phyloP scores from a whole-genome alignment of 2,888 invertebrate species.

The Minunthozetes semirufus region DNA sequence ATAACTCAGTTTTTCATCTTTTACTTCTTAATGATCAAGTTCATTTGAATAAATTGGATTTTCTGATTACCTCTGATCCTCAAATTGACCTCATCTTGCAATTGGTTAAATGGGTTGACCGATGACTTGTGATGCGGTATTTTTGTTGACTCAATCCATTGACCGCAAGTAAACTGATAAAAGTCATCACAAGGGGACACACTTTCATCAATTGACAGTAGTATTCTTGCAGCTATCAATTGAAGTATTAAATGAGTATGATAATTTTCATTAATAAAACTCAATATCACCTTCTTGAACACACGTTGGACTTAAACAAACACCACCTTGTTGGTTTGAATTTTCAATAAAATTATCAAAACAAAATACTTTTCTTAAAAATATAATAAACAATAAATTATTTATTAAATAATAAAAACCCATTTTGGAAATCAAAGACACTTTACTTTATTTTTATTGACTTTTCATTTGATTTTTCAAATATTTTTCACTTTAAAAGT shows the following conservation, averaged over 20 bases:
- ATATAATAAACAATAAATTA: too few relatives aligned
- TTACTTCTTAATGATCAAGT: background rate
- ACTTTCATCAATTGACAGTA: conserved; percentile 62
- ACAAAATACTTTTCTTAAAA: too few relatives aligned
- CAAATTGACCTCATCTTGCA: background rate
- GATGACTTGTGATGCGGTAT: background rate
- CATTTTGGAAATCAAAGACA: too few relatives aligned
- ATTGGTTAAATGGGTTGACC: background rate
- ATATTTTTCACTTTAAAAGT: too few relatives aligned
- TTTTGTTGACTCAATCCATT: conserved; percentile 54
- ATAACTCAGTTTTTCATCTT: conserved; percentile 35
- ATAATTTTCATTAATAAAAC: background rate
- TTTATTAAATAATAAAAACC: too few relatives aligned
- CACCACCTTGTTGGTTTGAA: too few relatives aligned
- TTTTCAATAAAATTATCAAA: too few relatives aligned
- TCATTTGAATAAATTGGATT: background rate
- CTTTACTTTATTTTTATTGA: too few relatives aligned
- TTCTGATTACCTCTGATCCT: background rate
- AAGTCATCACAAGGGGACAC: conserved; percentile 75
- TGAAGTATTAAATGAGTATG: background rate
- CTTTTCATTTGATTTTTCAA: too few relatives aligned
- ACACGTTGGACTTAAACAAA: background rate
- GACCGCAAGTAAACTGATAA: conserved; percentile 70
- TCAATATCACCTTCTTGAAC: background rate
- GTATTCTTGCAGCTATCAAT: conserved; percentile 59